phyloP scores from a whole-genome alignment of 2,888 invertebrate species.

The Caenorhabditis japonica region DNA sequence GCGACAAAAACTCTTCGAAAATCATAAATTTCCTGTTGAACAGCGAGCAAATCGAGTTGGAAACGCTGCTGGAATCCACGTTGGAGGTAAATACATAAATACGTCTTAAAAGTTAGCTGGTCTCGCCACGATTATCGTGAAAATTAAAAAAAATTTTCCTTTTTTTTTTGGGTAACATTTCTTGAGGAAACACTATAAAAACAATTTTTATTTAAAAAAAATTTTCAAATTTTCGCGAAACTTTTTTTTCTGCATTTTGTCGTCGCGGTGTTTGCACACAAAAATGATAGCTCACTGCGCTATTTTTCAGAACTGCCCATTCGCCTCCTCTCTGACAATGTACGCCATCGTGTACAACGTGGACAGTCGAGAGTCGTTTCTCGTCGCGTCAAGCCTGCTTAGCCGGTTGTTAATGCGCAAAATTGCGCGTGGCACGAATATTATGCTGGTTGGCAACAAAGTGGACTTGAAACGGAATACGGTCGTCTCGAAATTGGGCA shows the following conservation, averaged over 20 bases:
- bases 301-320: conserved; percentile 55
- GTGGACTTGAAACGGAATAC: conserved; percentile 74
- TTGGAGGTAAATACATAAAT: conserved; percentile 56
- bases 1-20: conserved; percentile 37
- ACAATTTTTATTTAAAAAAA: no score
- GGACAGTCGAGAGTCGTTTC: conserved; percentile 71
- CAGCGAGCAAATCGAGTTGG: conserved; percentile 70
- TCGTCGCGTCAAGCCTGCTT: conserved; percentile 64
- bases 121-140: background rate
- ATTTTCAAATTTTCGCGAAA: no score
- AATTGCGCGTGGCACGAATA: conserved; percentile 30
- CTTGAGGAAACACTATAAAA: no score
- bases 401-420: conserved; percentile 50
- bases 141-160: background rate
- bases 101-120: background rate
- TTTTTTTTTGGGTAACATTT: no score
- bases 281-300: no score
- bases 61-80: conserved; percentile 70
- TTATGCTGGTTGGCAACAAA: conserved; percentile 73
- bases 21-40: conserved; percentile 69
- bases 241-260: no score
- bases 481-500: conserved; percentile 70
- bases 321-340: conserved; percentile 57
- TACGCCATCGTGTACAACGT: conserved; percentile 71
- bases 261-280: no score